phyloP scores from a whole-genome alignment of 2,797 vertebrate genomes.

The Sebastes iracundus region DNA sequence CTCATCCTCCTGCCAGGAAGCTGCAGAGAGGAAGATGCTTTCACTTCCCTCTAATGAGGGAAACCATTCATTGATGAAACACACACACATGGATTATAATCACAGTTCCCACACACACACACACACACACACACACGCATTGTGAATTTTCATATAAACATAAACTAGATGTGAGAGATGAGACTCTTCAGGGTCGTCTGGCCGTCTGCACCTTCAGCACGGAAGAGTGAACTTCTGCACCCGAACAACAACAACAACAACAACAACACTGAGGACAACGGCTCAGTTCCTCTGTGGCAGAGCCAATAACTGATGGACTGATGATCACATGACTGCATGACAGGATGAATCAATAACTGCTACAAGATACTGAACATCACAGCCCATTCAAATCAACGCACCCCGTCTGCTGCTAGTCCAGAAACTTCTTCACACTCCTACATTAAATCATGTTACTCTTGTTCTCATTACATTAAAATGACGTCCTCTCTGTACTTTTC shows the following conservation, averaged over 20 bases:
- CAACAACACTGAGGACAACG: too few relatives aligned
- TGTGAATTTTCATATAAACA: background rate
- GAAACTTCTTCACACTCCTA: background rate
- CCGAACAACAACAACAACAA: background rate
- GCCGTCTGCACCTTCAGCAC: background rate
- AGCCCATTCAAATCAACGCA: background rate
- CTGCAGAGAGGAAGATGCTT: slow-evolving; percentile 12
- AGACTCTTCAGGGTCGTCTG: background rate
- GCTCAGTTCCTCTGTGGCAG: too few relatives aligned
- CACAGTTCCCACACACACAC: background rate
- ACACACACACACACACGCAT: too few relatives aligned
- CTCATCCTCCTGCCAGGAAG: slow-evolving; percentile 30
- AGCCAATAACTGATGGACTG: background rate
- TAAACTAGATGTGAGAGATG: background rate
- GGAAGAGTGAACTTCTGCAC: background rate
- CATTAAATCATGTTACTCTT: background rate
- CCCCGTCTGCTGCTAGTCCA: background rate
- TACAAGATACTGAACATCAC: background rate
- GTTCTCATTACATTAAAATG: background rate
- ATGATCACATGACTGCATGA: background rate
- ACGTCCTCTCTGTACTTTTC: background rate
- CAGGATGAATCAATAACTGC: background rate
- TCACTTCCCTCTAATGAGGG: slow-evolving; percentile 16
- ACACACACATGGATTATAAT: background rate
- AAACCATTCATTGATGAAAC: background rate